A percentile compares a stretch with the other conserved stretches of the same genome.
phyloP scores from a whole-genome alignment of 1,140 invertebrate genomes.

The Diabrotica virgifera region DNA sequence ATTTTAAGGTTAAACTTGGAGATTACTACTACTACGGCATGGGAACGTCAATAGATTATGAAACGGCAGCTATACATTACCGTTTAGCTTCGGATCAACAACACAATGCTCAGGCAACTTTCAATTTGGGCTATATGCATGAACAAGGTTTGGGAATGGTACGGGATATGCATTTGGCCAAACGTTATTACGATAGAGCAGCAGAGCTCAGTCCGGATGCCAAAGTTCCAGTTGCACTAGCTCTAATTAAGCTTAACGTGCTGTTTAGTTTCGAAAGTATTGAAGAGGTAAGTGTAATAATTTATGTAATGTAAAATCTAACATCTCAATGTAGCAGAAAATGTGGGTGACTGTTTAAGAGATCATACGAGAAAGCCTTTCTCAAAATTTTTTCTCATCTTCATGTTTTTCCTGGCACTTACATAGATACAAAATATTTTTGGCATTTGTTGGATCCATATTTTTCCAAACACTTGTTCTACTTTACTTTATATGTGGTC shows the following conservation, averaged over 20 bases:
- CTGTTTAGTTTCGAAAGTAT: constrained; percentile 72
- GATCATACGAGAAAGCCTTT: no score
- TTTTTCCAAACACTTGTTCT: no score
- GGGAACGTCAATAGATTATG: constrained; percentile 88
- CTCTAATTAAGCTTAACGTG: constrained; percentile 83
- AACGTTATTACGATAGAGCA: constrained; percentile 94
- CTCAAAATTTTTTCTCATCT: no score
- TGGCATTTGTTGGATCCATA: no score
- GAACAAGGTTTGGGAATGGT: constrained; percentile 92
- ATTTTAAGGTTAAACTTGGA: constrained; percentile 83
- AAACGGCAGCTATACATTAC: constrained; percentile 87
- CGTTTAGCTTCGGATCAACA: constrained; percentile 92
- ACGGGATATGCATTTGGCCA: constrained; percentile 75
- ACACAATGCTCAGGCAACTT: constrained; percentile 97
- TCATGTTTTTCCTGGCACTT: no score
- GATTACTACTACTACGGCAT: constrained; percentile 98
- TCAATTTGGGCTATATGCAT: constrained; percentile 99
- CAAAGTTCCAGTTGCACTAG: constrained; percentile 89
- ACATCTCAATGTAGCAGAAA: no score
- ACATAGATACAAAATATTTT: no score
- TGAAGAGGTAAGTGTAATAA: constrained; percentile 59
- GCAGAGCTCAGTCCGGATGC: constrained; percentile 94
- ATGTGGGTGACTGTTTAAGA: no score
- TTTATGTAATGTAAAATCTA: not conserved
- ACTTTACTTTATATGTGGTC: no score